phyloP scores from a whole-genome alignment of 2,113 vertebrate genomes.

The Morone chrysops region DNA sequence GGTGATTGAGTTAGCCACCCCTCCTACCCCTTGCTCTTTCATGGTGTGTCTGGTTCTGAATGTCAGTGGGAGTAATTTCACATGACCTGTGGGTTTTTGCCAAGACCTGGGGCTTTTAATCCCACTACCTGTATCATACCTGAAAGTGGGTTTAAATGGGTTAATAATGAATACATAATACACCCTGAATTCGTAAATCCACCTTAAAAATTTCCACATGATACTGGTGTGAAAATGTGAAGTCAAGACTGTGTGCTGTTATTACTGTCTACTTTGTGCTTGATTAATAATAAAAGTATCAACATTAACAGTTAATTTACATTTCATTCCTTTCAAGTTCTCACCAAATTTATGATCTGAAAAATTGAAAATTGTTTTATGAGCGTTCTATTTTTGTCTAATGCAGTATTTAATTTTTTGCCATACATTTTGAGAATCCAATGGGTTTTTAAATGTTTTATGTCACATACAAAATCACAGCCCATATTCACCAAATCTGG shows the following conservation, averaged over 20 bases:
- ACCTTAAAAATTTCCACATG: neutral
- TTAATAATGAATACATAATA: neutral
- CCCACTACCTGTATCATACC: neutral
- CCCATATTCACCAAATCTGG: neutral
- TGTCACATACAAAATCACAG: neutral
- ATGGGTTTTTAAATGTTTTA: neutral
- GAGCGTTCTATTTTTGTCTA: neutral
- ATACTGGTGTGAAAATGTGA: neutral
- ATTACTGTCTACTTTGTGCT: neutral
- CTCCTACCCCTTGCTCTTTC: slow-evolving; percentile 27
- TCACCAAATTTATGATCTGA: neutral
- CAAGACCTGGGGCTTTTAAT: neutral
- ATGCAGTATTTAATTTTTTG: neutral
- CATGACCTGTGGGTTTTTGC: slow-evolving; percentile 40
- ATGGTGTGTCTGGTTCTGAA: slow-evolving; percentile 48
- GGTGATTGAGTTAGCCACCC: slow-evolving; percentile 69
- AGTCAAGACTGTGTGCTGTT: neutral
- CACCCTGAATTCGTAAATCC: neutral
- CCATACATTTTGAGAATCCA: neutral
- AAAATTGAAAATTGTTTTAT: neutral
- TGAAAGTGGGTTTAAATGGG: neutral
- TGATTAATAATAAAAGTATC: neutral
- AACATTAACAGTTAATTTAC: neutral
- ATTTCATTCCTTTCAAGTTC: no score
- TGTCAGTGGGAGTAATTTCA: slow-evolving; percentile 48